Evolutionary conservation across 1,140 invertebrate genomes (phyloP), one percentile per base, ranked within the genome.

Genomic region (Wasmannia auropunctata): DNA sequence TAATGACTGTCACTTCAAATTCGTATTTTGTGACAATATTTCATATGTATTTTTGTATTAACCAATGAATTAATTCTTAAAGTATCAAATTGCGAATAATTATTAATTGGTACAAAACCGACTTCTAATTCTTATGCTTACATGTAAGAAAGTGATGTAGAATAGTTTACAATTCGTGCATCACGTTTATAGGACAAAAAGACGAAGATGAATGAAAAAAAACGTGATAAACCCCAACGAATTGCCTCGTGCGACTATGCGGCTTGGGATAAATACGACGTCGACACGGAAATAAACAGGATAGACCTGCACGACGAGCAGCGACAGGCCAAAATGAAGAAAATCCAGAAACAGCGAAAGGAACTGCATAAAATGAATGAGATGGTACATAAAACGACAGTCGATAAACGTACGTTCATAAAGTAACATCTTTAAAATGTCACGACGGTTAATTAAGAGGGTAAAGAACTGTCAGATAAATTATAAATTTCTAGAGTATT

Each of bases 191-290:
- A 54, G 58, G 80, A 72, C 16, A 86, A 86, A 58, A 76, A 81
- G 28, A 22, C n/a, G 25, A 51, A 2, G 2, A 22, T 37, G 6
- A 60, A 76, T 10, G 56, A 85, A 76, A 83, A 60, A 19, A 67
- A 58, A 31, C 76, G 3, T 43, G 4, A 81, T 60, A 58, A 84
- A 7, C 69, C n/a, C 3, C 95, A 94, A 81, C 90, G 93, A 67
- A 95, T 95, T 51, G 88, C 93, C 43, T 95, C 96, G 14, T 96
- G 95, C 6, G 96, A 97, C 88, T 97, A 97, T 86, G 92, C 90
- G 1, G 95, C 96, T 81, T 97, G 97, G 97, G 96, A 97, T 91
- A 97, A 97, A 92, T 97, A 96, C 91, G 97, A 97, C 92, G 96
- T 96, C 1, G 97, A 97, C 70, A 96, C 95, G 16, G 97, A 97